Evolutionary conservation across 2,888 invertebrate genomes (phyloP).

Genomic region (Drosophila planitibia): DNA sequence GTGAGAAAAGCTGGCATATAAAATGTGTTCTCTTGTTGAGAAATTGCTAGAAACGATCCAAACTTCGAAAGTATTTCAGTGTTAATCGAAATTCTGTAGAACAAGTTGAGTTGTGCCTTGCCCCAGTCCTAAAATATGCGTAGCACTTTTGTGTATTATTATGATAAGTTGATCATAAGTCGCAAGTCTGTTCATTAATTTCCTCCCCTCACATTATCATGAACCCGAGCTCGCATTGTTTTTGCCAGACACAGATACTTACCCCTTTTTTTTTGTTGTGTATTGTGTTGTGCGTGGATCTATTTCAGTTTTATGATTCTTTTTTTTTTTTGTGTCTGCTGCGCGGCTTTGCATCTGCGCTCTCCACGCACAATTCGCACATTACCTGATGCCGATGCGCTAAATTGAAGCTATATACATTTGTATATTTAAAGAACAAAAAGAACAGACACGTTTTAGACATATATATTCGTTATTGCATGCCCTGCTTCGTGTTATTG

Average conservation of each 20-base stretch:
- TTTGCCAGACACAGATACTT: conserved; percentile 20
- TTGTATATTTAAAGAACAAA: conserved; percentile 29
- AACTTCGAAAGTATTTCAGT: background rate
- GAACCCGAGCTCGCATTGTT: conserved; percentile 3
- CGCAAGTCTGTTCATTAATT: conserved; percentile 17
- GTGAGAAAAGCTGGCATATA: background rate
- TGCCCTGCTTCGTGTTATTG: conserved; percentile 55
- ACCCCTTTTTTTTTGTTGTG: conserved; percentile 34
- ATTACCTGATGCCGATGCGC: conserved; percentile 74
- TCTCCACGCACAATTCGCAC: conserved; percentile 34
- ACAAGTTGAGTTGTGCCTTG: background rate
- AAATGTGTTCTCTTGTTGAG: background rate
- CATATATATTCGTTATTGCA: conserved; percentile 69
- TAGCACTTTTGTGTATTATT: background rate
- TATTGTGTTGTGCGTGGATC: conserved; percentile 17
- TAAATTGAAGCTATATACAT: conserved; percentile 51
- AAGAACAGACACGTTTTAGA: conserved; percentile 72
- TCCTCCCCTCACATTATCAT: conserved; percentile 9
- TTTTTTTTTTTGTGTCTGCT: background rate
- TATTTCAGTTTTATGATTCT: conserved; percentile 8
- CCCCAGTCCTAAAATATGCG: no score
- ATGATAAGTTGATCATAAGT: background rate
- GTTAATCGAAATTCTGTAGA: background rate
- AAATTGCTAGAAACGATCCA: background rate
- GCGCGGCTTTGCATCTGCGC: conserved; percentile 53